Conservation (phyloP, 2,113 vertebrate genomes). For the Origma solitaria region DNA sequence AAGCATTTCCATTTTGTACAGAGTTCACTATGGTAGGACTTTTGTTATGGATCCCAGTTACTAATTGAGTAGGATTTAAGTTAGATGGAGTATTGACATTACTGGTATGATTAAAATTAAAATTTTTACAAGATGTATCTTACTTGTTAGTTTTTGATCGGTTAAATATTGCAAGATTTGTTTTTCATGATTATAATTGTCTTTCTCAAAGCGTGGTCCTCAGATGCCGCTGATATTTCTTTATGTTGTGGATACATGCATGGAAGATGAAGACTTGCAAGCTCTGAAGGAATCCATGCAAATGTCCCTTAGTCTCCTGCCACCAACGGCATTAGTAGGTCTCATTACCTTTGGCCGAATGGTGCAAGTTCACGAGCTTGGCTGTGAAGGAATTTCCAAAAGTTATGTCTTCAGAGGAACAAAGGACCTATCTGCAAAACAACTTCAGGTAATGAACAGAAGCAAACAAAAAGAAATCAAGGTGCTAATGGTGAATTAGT, state of each 20-base stretch:
- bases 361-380: constrained; percentile 96
- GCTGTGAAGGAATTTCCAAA: constrained; percentile 97
- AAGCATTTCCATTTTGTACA: neutral
- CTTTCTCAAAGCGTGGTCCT: constrained; percentile 83
- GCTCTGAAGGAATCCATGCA: constrained; percentile 97
- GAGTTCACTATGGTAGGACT: neutral
- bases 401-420: constrained; percentile 97
- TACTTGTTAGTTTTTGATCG: neutral
- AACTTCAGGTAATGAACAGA: constrained; percentile 84
- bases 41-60: neutral
- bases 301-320: constrained; percentile 94
- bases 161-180: neutral
- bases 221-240: constrained; percentile 98
- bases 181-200: neutral
- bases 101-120: neutral
- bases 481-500: neutral
- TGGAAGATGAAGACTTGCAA: constrained; percentile 98
- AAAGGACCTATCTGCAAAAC: constrained; percentile 93
- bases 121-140: neutral
- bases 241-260: constrained; percentile 97
- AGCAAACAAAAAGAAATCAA: neutral
- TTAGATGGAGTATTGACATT: neutral
- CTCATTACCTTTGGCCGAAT: constrained; percentile 98
- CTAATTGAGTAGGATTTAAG: neutral
- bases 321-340: constrained; percentile 91